Evolutionary conservation across 2,113 vertebrate genomes (phyloP).

Genomic region (Gobius niger): DNA sequence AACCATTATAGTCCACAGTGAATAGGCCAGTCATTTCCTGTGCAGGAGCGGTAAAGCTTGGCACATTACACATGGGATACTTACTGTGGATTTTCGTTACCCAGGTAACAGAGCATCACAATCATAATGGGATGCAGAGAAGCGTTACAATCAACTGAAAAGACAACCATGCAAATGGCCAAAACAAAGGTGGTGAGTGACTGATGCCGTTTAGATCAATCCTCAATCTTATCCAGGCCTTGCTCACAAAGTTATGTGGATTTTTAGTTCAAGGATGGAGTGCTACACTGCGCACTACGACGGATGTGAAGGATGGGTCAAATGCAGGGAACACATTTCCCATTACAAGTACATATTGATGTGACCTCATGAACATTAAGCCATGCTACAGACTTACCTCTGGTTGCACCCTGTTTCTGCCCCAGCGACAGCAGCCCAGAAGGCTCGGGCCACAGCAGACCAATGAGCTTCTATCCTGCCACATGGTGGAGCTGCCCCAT

Average conservation of each 20-base stretch:
- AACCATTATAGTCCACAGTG: not conserved
- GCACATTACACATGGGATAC: slow-evolving; percentile 31
- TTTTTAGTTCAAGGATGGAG: too few relatives aligned
- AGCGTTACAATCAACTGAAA: slow-evolving; percentile 26
- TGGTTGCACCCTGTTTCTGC: slow-evolving; percentile 70
- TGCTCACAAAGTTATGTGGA: too few relatives aligned
- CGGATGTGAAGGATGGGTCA: too few relatives aligned
- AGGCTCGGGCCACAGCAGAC: slow-evolving; percentile 73
- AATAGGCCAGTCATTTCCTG: slow-evolving; percentile 3
- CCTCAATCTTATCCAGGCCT: too few relatives aligned
- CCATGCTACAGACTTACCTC: slow-evolving; percentile 63
- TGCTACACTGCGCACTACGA: too few relatives aligned
- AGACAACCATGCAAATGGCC: not conserved
- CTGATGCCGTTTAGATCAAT: too few relatives aligned
- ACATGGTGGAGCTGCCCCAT: slow-evolving; percentile 71
- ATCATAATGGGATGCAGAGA: not conserved
- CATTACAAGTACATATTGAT: not conserved
- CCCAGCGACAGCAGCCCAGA: slow-evolving; percentile 72
- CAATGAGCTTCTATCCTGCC: slow-evolving; percentile 66
- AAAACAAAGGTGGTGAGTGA: slow-evolving; percentile 9
- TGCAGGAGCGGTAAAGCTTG: slow-evolving; percentile 10
- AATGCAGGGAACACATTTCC: not conserved
- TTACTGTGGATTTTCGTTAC: slow-evolving; percentile 24
- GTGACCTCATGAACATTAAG: not conserved
- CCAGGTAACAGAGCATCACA: slow-evolving; percentile 29